Evolutionary conservation across 2,888 invertebrate species (phyloP).

Genomic region (Tipula unca): DNA sequence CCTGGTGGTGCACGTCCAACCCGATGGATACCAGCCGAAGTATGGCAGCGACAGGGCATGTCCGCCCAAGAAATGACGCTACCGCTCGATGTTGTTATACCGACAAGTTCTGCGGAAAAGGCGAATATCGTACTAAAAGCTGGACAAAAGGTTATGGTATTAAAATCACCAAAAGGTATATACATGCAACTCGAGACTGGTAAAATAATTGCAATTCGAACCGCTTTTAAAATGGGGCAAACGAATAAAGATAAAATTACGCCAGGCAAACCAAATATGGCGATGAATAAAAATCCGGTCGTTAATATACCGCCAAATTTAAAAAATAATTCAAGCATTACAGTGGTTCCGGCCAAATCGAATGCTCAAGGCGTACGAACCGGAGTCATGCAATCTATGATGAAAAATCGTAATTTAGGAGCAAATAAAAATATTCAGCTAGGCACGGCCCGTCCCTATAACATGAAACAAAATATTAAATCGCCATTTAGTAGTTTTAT

Average conservation of each 20-base stretch:
- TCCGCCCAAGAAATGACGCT: constrained; percentile 91
- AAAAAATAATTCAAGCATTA: constrained; percentile 53
- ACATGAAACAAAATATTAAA: constrained; percentile 29
- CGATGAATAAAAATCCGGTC: not conserved
- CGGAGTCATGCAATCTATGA: not conserved
- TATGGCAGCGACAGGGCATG: constrained; percentile 90
- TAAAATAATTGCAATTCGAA: constrained; percentile 82
- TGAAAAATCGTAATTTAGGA: not conserved
- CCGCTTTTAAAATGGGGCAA: constrained; percentile 35
- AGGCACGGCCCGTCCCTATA: constrained; percentile 24
- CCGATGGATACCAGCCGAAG: constrained; percentile 81
- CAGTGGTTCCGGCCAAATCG: constrained; percentile 47
- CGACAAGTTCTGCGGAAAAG: constrained; percentile 82
- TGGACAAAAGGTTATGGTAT: constrained; percentile 87
- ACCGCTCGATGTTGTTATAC: constrained; percentile 84
- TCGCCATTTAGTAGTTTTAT: not conserved
- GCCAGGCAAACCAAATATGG: not conserved
- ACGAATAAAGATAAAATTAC: constrained; percentile 27
- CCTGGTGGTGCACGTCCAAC: constrained; percentile 46
- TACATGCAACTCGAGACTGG: constrained; percentile 93
- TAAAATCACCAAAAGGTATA: constrained; percentile 92
- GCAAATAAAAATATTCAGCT: constrained; percentile 20
- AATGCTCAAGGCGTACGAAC: constrained; percentile 37
- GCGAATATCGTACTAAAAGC: constrained; percentile 86
- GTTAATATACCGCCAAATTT: constrained; percentile 45